A percentile compares a stretch with the other conserved stretches of the same genome.
Evolutionary conservation across 2,888 invertebrate genomes (phyloP).

Genomic region (Drosophila macrospina): DNA sequence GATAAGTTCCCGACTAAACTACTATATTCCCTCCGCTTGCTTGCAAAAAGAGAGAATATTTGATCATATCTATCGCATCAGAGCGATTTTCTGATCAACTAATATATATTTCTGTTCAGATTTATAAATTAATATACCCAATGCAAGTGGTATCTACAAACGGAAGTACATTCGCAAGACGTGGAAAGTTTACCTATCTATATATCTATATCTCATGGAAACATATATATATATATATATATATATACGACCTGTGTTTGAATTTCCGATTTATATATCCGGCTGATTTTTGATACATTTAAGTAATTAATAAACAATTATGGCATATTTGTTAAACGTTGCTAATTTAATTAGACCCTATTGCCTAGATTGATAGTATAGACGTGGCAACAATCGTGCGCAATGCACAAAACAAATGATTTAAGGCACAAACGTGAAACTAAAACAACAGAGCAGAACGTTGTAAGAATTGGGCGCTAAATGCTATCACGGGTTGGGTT

Average conservation of each 20-base stretch:
- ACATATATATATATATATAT: too few species aligned
- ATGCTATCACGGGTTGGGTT: conserved; percentile 43
- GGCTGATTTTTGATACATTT: conserved; percentile 16
- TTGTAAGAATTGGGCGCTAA: conserved; percentile 35
- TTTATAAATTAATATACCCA: too few species aligned
- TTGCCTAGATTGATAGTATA: background rate
- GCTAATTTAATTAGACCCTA: conserved; percentile 68
- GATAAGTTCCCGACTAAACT: too few species aligned
- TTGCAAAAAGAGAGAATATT: too few species aligned
- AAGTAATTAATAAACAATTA: conserved; percentile 55
- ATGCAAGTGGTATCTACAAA: background rate
- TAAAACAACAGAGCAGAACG: conserved; percentile 11
- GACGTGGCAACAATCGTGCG: conserved; percentile 30
- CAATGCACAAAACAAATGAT: conserved; percentile 51
- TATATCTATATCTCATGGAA: background rate
- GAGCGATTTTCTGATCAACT: too few species aligned
- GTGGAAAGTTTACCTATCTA: conserved; percentile 47
- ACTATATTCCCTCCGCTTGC: too few species aligned
- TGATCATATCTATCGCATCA: too few species aligned
- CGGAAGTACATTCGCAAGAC: background rate
- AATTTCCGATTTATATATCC: conserved; percentile 31
- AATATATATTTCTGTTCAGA: too few species aligned
- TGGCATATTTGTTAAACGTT: conserved; percentile 43
- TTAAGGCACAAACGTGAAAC: conserved; percentile 41
- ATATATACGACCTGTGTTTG: too few species aligned